Percentiles rank a stretch among this genome's conserved stretches.
These are phyloP conservation scores for Ceratoteleas bidentatus DNA, from an alignment of 1,140 invertebrate species.

Conservation along the genomic window DNA sequence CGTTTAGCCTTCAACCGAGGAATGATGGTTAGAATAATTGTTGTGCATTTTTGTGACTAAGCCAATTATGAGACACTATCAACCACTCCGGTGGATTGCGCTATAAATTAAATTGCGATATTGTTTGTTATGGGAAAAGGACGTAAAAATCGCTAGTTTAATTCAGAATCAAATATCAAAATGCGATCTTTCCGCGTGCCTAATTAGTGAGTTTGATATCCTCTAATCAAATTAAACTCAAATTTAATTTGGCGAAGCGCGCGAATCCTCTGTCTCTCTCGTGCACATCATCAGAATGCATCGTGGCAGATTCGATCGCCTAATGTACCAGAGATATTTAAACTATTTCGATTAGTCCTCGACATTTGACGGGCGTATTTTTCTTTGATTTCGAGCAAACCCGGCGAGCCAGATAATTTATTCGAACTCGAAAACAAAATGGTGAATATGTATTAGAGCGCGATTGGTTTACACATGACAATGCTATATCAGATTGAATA, in stretches of 20 bases:
- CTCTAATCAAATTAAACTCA: slow-evolving; percentile 21
- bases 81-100: slow-evolving; percentile 10
- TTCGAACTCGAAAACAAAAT: slow-evolving; percentile 24
- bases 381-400: slow-evolving; percentile 3
- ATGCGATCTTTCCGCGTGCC: slow-evolving; percentile 22
- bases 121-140: slow-evolving; percentile 25
- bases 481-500: slow-evolving; percentile 55
- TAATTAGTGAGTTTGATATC: slow-evolving; percentile 24
- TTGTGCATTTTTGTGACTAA: slow-evolving; percentile 23
- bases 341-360: slow-evolving; percentile 22
- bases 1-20: slow-evolving; percentile 45
- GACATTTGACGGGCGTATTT: slow-evolving; percentile 8
- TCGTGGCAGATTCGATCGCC: slow-evolving; percentile 1
- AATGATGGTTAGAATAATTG: slow-evolving; percentile 49
- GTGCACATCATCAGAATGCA: neutral
- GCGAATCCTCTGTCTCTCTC: neutral
- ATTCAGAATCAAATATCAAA: slow-evolving; percentile 23
- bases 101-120: slow-evolving; percentile 36
- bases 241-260: slow-evolving; percentile 15
- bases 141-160: slow-evolving; percentile 18
- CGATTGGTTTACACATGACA: slow-evolving; percentile 47
- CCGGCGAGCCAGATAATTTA: slow-evolving; percentile 1
- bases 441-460: slow-evolving; percentile 30
- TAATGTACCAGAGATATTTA: slow-evolving; percentile 5
- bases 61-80: slow-evolving; percentile 43